phyloP scores from a whole-genome alignment of 53 echinoderm and acorn worm species.

The Arbacia lixula region DNA sequence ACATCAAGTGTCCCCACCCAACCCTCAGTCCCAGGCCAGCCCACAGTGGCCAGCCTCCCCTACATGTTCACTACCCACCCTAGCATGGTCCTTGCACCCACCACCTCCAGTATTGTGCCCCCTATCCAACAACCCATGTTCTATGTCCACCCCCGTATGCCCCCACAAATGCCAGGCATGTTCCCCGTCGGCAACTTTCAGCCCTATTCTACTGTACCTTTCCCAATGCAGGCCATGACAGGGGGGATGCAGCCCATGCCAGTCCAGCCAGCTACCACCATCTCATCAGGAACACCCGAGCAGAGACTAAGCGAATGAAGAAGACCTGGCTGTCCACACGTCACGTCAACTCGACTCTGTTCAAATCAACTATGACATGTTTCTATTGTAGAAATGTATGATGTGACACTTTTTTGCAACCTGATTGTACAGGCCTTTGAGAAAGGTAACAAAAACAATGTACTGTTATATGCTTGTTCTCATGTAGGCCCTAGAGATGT shows the following conservation, averaged over 20 bases:
- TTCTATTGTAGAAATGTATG: no score
- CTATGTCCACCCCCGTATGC: constrained; percentile 79
- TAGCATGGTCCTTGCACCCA: constrained; percentile 76
- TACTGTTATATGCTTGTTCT: no score
- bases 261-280: constrained; percentile 28
- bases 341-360: no score
- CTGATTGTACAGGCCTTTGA: no score
- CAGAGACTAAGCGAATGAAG: constrained; percentile 56
- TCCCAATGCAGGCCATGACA: constrained; percentile 68
- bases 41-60: constrained; percentile 58
- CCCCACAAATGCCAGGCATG: constrained; percentile 65
- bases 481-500: no score
- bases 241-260: constrained; percentile 35
- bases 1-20: constrained; percentile 29
- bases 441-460: no score
- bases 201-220: constrained; percentile 79
- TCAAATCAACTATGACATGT: no score
- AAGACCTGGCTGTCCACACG: no score
- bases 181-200: constrained; percentile 62
- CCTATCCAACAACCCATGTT: constrained; percentile 85
- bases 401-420: no score
- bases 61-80: constrained; percentile 74
- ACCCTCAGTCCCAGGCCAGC: neutral
- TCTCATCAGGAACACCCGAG: constrained; percentile 41
- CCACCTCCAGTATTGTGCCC: constrained; percentile 58